Evolutionary conservation across 2,888 invertebrate genomes (phyloP), one percentile per base, ranked within the genome.

Genomic region (Pristionchus exspectatus): DNA sequence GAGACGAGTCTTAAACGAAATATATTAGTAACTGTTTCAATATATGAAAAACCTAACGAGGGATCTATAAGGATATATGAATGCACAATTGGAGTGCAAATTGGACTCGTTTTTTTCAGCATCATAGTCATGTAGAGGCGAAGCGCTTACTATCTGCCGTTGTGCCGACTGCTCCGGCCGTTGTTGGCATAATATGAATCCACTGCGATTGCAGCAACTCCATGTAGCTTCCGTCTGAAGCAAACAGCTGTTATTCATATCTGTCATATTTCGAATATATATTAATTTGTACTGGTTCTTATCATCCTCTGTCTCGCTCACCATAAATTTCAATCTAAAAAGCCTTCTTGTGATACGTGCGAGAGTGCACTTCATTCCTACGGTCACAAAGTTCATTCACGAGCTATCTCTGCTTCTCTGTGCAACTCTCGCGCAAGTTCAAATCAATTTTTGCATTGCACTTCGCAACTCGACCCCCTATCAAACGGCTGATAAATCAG

Each of bases 201-300:
- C 88, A 88, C 44, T 77, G 81, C 21, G 33, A 38, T 63, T 81
- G 81, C 33, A 88, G 77, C n/a, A 88, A n/a, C 59, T 88, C 77
- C 88, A 88, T 88, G 88, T 88, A 88, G 21, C 18, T 77, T 24
- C 77, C 44, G 24, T 88, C 88, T 88, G 63, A 56, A 81, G 56
- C 9, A 56, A 56, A 50, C 9, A 50, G 12, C 9, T 50, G 9
- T 50, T 50, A 50, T 1, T 44, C 12, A 50, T 7, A 50, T 50
- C 44, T 50, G 10, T 50, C 44, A 50, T 12, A 50, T 3, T 50
- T 50, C 10, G 4, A 50, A 7, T 5, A 38, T 38, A 38, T 38
- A 2, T 5, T 5, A 38, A 38, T 3, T 38, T 38, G 38, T 38
- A 7, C 44, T 12, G 3, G 9, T 50, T 50, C 9, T 50, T 50